Base-by-base conservation (phyloP, 2,888 invertebrate species). In the Macrophya alboannulata region DNA sequence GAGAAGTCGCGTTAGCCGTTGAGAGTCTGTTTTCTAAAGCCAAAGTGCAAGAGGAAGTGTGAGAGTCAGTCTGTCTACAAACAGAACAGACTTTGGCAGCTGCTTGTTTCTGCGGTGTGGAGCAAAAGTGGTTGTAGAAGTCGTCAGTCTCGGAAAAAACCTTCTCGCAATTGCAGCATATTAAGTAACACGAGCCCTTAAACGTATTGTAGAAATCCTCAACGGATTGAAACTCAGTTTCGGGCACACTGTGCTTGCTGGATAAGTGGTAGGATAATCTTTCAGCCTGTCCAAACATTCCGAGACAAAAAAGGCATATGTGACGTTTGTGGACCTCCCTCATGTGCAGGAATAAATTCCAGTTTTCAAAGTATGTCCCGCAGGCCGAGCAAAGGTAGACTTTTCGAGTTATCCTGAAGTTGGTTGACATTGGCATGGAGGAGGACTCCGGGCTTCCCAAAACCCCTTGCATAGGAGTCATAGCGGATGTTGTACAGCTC, bases 321-420 rank as follows among this genome's bases (percentile, higher is more conserved):
- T 96, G 97, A 84, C 97, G 95, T 89, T 96, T 96, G 92, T 98
- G 98, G 86, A 96, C 96, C 91, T 97, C 97, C 84, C 97, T 95
- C 96, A 98, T 97, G 90, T 98, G 98, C 74, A 97, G 93, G 92
- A 97, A 98, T 86, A 98, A 95, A 94, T 97, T 97, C 97, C 97
- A 97, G 90, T 97, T 97, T 93, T 97, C 97, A 94, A 97, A 97
- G 91, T 97, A 97, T 15, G 97, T 97, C 72, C 96, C 97, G 92
- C 98, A 98, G 0, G 97, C 96, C 17, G 97, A 96, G 92, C 98
- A 98, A 83, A 97, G 94, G 92, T 97, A 98, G 86, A 97, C 97
- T 92, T 97, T 97, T 71, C 97, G 94, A n/a, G 96, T 96, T 72
- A 96, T 95, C 91, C 96, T 95, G 77, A 96, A 96, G 89, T 95